Evolutionary conservation across 2,113 vertebrate genomes (phyloP).

Genomic region (Laticauda laticaudata): DNA sequence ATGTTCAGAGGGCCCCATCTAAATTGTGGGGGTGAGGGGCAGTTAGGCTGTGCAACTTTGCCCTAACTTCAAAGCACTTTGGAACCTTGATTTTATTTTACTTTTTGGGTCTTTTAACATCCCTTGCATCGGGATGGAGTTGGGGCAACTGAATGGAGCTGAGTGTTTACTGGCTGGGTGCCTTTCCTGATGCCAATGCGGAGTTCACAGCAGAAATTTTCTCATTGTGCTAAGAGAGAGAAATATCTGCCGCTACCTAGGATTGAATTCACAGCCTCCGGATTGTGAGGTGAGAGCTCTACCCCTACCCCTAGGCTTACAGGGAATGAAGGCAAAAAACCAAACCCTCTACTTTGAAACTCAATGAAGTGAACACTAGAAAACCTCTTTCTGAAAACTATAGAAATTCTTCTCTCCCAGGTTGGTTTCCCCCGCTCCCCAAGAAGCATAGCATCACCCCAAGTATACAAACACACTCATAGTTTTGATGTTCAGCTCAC

Average conservation of each 20-base stretch:
- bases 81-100: neutral
- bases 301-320: neutral
- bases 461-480: neutral
- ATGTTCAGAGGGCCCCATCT: neutral
- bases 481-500: neutral
- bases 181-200: too few species aligned
- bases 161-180: too few species aligned
- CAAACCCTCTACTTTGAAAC: neutral
- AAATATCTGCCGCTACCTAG: too few species aligned
- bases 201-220: too few species aligned
- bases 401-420: neutral
- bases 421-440: too few species aligned
- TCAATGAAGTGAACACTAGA: neutral
- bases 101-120: too few species aligned
- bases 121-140: too few species aligned
- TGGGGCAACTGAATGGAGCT: too few species aligned
- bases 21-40: neutral
- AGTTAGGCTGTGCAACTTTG: neutral
- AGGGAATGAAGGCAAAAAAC: neutral
- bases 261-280: too few species aligned
- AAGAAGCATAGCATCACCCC: neutral
- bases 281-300: too few species aligned
- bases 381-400: neutral
- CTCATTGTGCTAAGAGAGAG: too few species aligned
- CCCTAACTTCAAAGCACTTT: neutral